Base-by-base conservation (phyloP, 2,888 invertebrate species). In the Cartodere bifasciata region DNA sequence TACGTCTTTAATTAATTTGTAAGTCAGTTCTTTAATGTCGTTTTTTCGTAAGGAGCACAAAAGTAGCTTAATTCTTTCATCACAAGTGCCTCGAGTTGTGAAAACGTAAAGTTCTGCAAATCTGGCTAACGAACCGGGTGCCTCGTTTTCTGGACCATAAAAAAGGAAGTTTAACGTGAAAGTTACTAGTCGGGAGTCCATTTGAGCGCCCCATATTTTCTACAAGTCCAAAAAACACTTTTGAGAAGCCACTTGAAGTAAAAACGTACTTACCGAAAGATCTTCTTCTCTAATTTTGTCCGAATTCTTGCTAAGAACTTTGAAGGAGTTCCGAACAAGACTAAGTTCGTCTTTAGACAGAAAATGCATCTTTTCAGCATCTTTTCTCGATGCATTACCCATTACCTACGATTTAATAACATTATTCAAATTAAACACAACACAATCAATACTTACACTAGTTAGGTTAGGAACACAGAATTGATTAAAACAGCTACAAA, bases 21-120 rank as follows among this genome's bases (percentile, higher is more conserved):
- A 73, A 2, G 72, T 68, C 32, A 74, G 53, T 42, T 72, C 71
- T 4, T 59, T 58, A 14, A 55, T 57, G 35, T 68, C 69, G 27
- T 55, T 58, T 51, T 63, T 67, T 1, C 74, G 74, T 10, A 75
- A 53, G 29, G 72, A 69, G 40, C 66, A 66, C 45, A 72, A 62
- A 1, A 68, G 58, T 6, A 70, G 66, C 44, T 62, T 60, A 45
- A 75, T 55, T 41, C 73, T 65, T 46, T 76, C 74, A 39, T 78
- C 78, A 1, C 71, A 62, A 1, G 70, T 70, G 55, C 78, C 79
- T 55, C 76, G 65, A 15, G 74, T 73, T 53, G 75, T 74, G 41
- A 67, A 75, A 12, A 77, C 76, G 53, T 72, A 78, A 2, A 78
- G 60, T 48, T 78, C 77, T 0, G 75, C 75, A 50, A 76, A 79